A percentile compares a stretch with the other conserved stretches of the same genome.
These are phyloP conservation scores for Grallaria varia DNA, from an alignment of 2,113 vertebrate species.

Conservation along the genomic window DNA sequence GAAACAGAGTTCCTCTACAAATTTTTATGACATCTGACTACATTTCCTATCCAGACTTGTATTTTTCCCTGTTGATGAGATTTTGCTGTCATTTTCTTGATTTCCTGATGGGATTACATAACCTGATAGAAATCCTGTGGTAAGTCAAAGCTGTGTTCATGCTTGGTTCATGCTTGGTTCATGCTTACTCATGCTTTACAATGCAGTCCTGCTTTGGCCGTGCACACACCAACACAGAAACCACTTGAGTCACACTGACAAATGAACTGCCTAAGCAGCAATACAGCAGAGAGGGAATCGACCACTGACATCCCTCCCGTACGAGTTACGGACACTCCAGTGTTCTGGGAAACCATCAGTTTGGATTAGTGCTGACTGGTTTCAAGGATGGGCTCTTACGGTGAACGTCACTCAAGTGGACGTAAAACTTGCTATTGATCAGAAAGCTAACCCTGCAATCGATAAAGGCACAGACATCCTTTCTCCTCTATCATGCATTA, in stretches of 20 bases:
- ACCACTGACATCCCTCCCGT: neutral
- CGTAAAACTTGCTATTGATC: neutral
- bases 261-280: neutral
- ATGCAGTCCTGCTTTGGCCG: neutral
- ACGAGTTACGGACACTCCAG: neutral
- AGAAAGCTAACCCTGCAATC: neutral
- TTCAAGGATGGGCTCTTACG: neutral
- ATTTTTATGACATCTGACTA: neutral
- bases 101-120: neutral
- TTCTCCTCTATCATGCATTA: neutral
- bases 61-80: neutral
- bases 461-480: neutral
- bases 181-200: rapidly evolving
- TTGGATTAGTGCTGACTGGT: neutral
- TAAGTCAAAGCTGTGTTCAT: neutral
- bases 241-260: neutral
- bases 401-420: neutral
- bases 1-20: neutral
- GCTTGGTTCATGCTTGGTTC: rapidly evolving
- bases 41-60: neutral
- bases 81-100: neutral
- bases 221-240: neutral
- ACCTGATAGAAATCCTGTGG: neutral
- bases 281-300: rapidly evolving
- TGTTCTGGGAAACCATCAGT: neutral